Evolutionary conservation across 1,140 invertebrate species (phyloP), one percentile per base, ranked within the genome.

Genomic region (Cotesia chilonis): DNA sequence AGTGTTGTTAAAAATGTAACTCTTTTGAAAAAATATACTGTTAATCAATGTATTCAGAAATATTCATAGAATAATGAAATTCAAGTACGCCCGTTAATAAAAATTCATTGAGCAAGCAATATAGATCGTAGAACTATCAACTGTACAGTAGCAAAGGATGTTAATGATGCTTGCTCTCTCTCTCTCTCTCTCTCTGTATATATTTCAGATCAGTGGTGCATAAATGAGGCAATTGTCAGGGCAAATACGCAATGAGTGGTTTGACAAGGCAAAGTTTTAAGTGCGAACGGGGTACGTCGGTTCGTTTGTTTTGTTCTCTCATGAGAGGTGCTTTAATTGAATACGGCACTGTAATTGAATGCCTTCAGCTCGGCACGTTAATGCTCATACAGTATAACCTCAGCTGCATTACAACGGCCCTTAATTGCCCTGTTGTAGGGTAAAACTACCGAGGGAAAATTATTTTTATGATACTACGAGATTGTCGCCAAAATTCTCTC

Each of bases 281-380:
- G 66, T 68, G 52, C 35, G n/a, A 54, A 59, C 14, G 57, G 52
- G 20, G 35, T 68, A 55, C 14, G 66, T 57, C 28, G 66, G 52
- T 68, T 68, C 66, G 55, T 68, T 68, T 68, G 66, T 68, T 68
- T 38, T 55, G 52, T 68, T 54, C 55, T 54, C 52, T 57, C 52
- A 57, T n/a, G 65, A 57, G 66, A 52, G 66, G 66, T 57, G 54
- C 52, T 57, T 68, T 68, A 68, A 68, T 68, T 55, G 66, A 68
- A 68, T 68, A 68, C 52, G 66, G 66, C 66, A 55, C 57, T 68
- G 66, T 68, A 68, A 68, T 68, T 68, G 66, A 68, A 68, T 68
- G 66, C 55, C 66, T 68, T 68, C 66, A 68, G 66, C 55, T 52
- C 55, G 66, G 66, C 20, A 52, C 66, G 66, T 68, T 68, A 68